Evolutionary conservation across 2,888 invertebrate species (phyloP), one percentile per base, ranked within the genome.

Genomic region (Cosmia pyralina): DNA sequence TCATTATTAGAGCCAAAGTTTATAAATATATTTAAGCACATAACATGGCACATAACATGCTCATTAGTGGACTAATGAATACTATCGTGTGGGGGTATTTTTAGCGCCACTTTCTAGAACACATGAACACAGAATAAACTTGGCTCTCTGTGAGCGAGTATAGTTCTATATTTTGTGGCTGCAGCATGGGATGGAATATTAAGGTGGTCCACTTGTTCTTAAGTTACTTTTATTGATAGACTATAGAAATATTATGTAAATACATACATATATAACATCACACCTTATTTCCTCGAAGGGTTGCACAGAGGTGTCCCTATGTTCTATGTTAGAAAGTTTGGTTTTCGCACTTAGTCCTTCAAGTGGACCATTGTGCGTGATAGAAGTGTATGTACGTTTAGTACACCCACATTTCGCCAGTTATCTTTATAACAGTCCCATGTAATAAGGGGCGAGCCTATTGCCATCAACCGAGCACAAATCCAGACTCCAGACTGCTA

Each of bases 21-120:
- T 48, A 52, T 66, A 60, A 57, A 50, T 55, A 72, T 59, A 66
- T 48, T 57, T 55, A 46, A 38, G 50, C 50, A 68, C 15, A 13
- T 65, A 65, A 34, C 44, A 34, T 34, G 4, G 2, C n/a, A n/a
- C n/a, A n/a, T n/a, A 28, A 38, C 38, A 50, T 41, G 11, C 38
- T 71, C 59, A 73, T 83, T 72, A 70, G 50, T 58, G 3, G 5
- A 50, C 48, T 65, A 74, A 68, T 70, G 53, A 71, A 22, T 62
- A 13, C n/a, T 46, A 65, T 52, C 4, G 38, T 52, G 28, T 46
- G 11, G 28, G 7, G 41, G 1, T 65, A 62, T 57, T 63, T 50
- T 63, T 55, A 55, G 46, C 15, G 10, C 13, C n/a, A 53, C 11
- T 19, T 46, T 17, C 17, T 59, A 46, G 52, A 46, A 17, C 41